These are phyloP conservation scores for Crotalus tigris DNA, from an alignment of 2,113 vertebrate species.

Conservation along the genomic window DNA sequence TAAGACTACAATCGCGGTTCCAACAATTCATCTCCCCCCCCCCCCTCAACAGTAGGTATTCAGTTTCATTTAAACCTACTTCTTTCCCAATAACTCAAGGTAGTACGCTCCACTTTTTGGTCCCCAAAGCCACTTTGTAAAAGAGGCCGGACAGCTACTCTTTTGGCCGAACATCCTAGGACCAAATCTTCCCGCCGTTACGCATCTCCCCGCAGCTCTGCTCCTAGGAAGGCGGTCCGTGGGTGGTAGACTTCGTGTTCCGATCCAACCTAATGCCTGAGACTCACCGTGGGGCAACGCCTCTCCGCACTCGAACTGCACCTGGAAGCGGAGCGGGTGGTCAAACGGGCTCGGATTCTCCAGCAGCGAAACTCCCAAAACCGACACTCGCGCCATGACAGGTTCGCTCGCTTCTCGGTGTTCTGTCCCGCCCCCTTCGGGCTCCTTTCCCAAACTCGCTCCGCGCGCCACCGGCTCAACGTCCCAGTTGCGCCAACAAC, in stretches of 20 bases:
- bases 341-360: constrained; percentile 89
- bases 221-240: background rate
- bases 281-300: constrained; percentile 83
- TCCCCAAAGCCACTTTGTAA: background rate
- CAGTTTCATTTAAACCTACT: background rate
- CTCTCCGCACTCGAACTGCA: constrained; percentile 90
- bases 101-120: background rate
- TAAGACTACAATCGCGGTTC: background rate
- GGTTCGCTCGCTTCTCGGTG: background rate
- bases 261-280: too few species aligned
- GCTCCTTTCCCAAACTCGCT: background rate
- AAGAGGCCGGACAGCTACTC: background rate
- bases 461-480: background rate
- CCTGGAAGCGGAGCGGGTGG: constrained; percentile 90
- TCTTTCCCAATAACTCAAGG: background rate
- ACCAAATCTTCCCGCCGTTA: background rate
- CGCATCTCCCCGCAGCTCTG: background rate
- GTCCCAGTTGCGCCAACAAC: background rate
- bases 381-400: constrained; percentile 87
- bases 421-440: background rate
- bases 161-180: background rate
- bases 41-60: background rate
- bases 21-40: background rate
- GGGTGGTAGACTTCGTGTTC: background rate
- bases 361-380: constrained; percentile 84